Evolutionary conservation across 1,140 invertebrate genomes (phyloP).

Genomic region (Cyclina sinensis): DNA sequence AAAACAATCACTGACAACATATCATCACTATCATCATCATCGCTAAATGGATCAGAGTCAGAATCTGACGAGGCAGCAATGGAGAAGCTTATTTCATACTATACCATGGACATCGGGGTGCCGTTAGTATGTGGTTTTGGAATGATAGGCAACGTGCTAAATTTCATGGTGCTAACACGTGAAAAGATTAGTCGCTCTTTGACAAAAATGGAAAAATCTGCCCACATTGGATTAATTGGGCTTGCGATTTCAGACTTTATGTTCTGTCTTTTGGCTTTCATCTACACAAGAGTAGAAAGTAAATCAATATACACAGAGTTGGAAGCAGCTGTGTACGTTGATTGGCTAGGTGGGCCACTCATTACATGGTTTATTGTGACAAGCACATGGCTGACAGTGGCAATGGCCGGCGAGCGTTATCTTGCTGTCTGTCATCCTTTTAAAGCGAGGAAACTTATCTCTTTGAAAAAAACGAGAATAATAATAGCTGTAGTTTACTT

Average conservation of each 20-base stretch:
- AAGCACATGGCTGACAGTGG: slow-evolving; percentile 85
- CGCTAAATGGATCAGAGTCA: slow-evolving; percentile 40
- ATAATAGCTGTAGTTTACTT: slow-evolving; percentile 79
- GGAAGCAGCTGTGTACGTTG: slow-evolving; percentile 74
- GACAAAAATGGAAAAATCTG: slow-evolving; percentile 85
- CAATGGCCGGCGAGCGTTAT: slow-evolving; percentile 85
- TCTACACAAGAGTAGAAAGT: slow-evolving; percentile 77
- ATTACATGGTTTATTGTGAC: slow-evolving; percentile 85
- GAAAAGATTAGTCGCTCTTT: slow-evolving; percentile 82
- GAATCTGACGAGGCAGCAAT: slow-evolving; percentile 57
- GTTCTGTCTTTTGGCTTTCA: slow-evolving; percentile 83
- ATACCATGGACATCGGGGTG: slow-evolving; percentile 79
- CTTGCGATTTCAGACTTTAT: slow-evolving; percentile 84
- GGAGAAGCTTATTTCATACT: slow-evolving; percentile 70
- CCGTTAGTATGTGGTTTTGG: slow-evolving; percentile 82
- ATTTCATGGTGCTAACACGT: slow-evolving; percentile 83
- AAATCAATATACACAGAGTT: slow-evolving; percentile 71
- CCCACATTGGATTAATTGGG: slow-evolving; percentile 84
- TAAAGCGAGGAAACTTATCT: slow-evolving; percentile 82
- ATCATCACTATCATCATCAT: slow-evolving; percentile 9
- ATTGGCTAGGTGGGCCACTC: slow-evolving; percentile 78
- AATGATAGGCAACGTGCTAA: slow-evolving; percentile 82
- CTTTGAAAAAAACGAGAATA: slow-evolving; percentile 79
- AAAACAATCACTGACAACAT: slow-evolving; percentile 50
- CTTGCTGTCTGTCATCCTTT: slow-evolving; percentile 85